Evolutionary conservation across 2,888 invertebrate species (phyloP).

Genomic region (Achlya flavicornis): DNA sequence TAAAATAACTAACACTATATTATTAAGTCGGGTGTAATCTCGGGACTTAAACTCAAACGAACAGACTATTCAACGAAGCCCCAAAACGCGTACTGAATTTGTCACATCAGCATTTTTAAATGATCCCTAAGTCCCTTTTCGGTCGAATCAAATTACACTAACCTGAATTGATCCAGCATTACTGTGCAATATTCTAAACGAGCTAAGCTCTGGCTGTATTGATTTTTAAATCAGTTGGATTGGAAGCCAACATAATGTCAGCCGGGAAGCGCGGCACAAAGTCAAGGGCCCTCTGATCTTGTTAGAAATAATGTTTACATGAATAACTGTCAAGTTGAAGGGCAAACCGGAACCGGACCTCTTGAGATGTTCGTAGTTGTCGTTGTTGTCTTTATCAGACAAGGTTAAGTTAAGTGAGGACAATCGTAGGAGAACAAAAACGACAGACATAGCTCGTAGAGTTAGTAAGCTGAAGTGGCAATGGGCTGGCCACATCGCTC

Average conservation of each 20-base stretch:
- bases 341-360: slow-evolving; percentile 28
- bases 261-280: slow-evolving; percentile 54
- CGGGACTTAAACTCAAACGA: background rate
- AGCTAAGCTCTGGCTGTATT: slow-evolving; percentile 41
- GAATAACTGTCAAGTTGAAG: slow-evolving; percentile 67
- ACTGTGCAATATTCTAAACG: slow-evolving; percentile 10
- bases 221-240: slow-evolving; percentile 53
- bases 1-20: background rate
- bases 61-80: background rate
- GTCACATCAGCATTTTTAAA: background rate
- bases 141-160: background rate
- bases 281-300: slow-evolving; percentile 74
- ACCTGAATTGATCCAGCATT: slow-evolving; percentile 14
- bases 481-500: too few relatives aligned
- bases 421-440: too few relatives aligned
- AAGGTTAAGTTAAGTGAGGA: background rate
- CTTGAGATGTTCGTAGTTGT: background rate
- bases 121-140: background rate
- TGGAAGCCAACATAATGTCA: slow-evolving; percentile 60
- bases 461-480: too few relatives aligned
- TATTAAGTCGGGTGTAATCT: background rate
- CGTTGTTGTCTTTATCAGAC: background rate
- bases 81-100: too few relatives aligned
- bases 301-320: slow-evolving; percentile 50
- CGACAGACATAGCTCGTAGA: too few relatives aligned